Conservation (phyloP, 2,113 vertebrate species). For the Etia nguti region DNA sequence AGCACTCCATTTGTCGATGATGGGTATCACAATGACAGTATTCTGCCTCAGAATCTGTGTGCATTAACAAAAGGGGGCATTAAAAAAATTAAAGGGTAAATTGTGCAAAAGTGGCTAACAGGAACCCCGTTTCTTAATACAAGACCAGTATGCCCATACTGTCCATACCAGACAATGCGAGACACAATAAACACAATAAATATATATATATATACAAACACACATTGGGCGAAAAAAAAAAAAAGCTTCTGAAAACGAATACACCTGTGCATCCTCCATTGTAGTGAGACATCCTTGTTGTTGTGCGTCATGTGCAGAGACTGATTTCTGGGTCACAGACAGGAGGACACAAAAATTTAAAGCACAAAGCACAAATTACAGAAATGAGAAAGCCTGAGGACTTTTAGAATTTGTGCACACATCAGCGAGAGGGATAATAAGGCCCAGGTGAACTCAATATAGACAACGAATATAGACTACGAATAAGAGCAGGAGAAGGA, state of each 20-base stretch:
- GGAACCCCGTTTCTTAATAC: background rate
- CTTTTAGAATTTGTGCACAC: background rate
- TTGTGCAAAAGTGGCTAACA: background rate
- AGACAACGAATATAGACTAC: no score
- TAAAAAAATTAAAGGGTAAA: background rate
- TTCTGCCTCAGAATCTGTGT: background rate
- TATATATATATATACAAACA: rapidly evolving
- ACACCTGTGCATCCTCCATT: background rate
- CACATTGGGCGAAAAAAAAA: background rate
- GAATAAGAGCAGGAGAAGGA: background rate
- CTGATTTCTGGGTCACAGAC: background rate
- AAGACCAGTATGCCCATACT: background rate
- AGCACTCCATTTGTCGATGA: background rate
- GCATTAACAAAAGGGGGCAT: background rate
- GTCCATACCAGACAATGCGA: background rate
- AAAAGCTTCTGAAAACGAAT: background rate
- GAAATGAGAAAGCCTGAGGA: background rate
- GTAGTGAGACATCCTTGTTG: background rate
- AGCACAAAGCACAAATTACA: background rate
- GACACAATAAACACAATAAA: background rate
- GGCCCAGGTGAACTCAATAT: background rate
- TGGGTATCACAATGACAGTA: background rate
- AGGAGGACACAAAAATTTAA: background rate
- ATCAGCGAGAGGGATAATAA: background rate
- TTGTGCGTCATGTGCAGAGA: background rate